Evolutionary conservation across 1,140 invertebrate species (phyloP), one percentile per base, ranked within the genome.

Genomic region (Drosophila ananassae): DNA sequence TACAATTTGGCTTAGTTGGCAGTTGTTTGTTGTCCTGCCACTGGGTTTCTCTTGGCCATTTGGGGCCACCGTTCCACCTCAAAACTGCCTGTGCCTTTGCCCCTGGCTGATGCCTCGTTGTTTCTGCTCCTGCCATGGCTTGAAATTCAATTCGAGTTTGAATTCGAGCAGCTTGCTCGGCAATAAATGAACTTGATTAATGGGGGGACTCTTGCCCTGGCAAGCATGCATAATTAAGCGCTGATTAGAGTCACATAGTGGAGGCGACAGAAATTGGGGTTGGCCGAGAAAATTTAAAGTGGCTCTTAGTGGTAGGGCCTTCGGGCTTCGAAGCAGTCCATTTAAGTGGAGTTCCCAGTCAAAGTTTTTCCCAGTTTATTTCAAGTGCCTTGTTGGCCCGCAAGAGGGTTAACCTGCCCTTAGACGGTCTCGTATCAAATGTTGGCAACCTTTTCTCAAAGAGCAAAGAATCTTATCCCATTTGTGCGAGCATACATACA

Each of bases 1-100:
- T 82, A 89, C 78, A 89, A 89, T 85, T 85, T 85, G 83, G 78
- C 81, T 83, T 84, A 84, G 80, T 79, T 79, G 73, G 73, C 73
- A 76, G 73, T 76, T 60, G 72, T 32, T 75, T 74, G 72, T 71
- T 71, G 71, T 74, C 72, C 59, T 57, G 54, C 13, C 12, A n/a
- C 3, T 30, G 30, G 50, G 50, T 32, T 48, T 30, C 24, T 50
- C 37, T 76, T 55, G 55, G 61, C 73, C 73, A 76, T 76, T 76
- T 76, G 73, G 72, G 73, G 72, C 54, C 54, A 54, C 41, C 55
- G 30, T 30, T 68, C 39, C 21, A 34, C 39, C 17, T 44, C 32
- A 47, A 10, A 22, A n/a, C 37, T 25, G 37, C 53, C 13, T 25
- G 13, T 30, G 24, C 56, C 46, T 5, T 13, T 13, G 39, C 13